phyloP scores from a whole-genome alignment of 2,113 vertebrate species.

The Callaeas wilsoni region DNA sequence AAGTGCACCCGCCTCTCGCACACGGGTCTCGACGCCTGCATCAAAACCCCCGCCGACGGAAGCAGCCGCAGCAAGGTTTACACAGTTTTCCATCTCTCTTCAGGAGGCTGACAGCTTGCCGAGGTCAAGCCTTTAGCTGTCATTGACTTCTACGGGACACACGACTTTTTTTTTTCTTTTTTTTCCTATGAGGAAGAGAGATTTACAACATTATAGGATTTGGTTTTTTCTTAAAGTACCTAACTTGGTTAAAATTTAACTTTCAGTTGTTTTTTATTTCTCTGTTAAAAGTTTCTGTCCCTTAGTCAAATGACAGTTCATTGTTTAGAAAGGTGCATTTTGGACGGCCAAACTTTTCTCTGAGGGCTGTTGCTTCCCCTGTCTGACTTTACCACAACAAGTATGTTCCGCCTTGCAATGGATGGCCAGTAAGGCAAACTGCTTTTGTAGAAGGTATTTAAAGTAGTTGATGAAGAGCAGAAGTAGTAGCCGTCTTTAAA shows the following conservation, averaged over 20 bases:
- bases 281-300: background rate
- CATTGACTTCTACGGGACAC: background rate
- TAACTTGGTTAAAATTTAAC: background rate
- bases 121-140: background rate
- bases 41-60: background rate
- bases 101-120: background rate
- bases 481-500: background rate
- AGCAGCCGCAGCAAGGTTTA: background rate
- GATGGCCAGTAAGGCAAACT: background rate
- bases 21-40: background rate
- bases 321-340: background rate
- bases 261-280: background rate
- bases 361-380: background rate
- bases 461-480: background rate
- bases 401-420: background rate
- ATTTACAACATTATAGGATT: background rate
- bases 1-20: background rate
- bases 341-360: background rate
- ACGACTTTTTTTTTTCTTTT: rapidly evolving
- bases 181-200: background rate
- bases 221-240: background rate
- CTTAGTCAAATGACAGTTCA: background rate
- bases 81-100: background rate
- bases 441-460: background rate
- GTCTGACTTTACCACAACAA: background rate